These are phyloP conservation scores for Rhinophrynus dorsalis DNA, from an alignment of 2,797 vertebrate species.

Conservation along the genomic window DNA sequence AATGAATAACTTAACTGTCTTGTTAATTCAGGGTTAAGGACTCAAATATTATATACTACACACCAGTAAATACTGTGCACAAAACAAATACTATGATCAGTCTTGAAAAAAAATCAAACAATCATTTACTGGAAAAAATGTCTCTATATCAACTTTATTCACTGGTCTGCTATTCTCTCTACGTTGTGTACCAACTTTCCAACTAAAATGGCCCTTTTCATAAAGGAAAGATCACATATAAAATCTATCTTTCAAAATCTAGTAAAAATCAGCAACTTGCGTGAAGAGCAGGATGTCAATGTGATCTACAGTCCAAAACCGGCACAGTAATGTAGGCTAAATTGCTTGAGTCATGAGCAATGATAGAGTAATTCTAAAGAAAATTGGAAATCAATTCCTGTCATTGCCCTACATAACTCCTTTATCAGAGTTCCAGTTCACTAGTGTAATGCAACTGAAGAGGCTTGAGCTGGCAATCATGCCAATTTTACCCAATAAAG, in stretches of 20 bases:
- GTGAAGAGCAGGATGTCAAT: constrained; percentile 78
- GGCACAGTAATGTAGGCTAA: constrained; percentile 80
- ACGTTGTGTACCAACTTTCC: not conserved
- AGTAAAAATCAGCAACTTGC: constrained; percentile 69
- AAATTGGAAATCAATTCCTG: constrained; percentile 97
- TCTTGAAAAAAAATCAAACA: no score
- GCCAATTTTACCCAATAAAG: constrained; percentile 28
- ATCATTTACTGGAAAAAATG: no score
- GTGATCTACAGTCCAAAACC: constrained; percentile 81
- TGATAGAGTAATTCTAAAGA: constrained; percentile 88
- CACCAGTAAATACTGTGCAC: not conserved
- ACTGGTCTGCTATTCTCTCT: not conserved
- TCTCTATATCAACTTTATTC: no score
- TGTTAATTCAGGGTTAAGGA: no score
- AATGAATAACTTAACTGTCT: no score
- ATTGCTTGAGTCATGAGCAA: constrained; percentile 84
- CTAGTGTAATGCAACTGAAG: constrained; percentile 56
- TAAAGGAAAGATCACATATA: constrained; percentile 52
- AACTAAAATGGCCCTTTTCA: constrained; percentile 22
- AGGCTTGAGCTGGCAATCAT: constrained; percentile 51
- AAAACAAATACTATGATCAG: no score
- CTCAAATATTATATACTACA: no score
- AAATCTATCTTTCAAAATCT: constrained; percentile 64
- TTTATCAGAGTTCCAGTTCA: constrained; percentile 73
- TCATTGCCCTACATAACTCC: constrained; percentile 83